Conservation (phyloP, 2,113 vertebrate species). For the Catharus fuscescens region DNA sequence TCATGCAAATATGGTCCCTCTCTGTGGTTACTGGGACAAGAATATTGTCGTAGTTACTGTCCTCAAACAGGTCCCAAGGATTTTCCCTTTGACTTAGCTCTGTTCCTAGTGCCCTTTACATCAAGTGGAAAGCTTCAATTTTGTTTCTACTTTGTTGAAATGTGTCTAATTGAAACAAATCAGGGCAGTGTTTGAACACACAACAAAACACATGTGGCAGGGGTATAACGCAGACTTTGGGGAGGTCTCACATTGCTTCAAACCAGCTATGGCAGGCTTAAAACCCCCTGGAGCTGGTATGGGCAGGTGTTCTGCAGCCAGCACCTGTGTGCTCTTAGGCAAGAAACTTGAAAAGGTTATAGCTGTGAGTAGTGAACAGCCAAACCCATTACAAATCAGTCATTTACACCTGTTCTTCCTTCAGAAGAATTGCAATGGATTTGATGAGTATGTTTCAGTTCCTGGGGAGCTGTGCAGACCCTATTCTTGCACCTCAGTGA, state of each 20-base stretch:
- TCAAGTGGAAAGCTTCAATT: neutral
- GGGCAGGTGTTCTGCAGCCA: neutral
- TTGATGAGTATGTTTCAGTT: neutral
- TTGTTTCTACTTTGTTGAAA: neutral
- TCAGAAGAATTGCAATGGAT: neutral
- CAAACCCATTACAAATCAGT: neutral
- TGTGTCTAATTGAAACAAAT: neutral
- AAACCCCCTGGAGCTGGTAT: neutral
- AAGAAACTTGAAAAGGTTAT: neutral
- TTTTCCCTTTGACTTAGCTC: neutral
- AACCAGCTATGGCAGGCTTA: neutral
- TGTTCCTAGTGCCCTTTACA: neutral
- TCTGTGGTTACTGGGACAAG: neutral
- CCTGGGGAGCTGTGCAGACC: neutral
- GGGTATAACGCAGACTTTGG: neutral
- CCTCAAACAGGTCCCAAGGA: neutral
- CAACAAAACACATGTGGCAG: neutral
- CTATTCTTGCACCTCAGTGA: neutral
- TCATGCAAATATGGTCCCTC: neutral
- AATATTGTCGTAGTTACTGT: neutral
- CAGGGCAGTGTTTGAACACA: neutral
- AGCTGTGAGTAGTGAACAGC: neutral
- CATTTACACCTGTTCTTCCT: neutral
- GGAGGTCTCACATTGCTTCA: neutral
- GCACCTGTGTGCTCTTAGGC: neutral